Percentiles rank a stretch among this genome's conserved stretches.
Evolutionary conservation across 2,888 invertebrate species (phyloP).

Genomic region (Caenorhabditis zanzibari): DNA sequence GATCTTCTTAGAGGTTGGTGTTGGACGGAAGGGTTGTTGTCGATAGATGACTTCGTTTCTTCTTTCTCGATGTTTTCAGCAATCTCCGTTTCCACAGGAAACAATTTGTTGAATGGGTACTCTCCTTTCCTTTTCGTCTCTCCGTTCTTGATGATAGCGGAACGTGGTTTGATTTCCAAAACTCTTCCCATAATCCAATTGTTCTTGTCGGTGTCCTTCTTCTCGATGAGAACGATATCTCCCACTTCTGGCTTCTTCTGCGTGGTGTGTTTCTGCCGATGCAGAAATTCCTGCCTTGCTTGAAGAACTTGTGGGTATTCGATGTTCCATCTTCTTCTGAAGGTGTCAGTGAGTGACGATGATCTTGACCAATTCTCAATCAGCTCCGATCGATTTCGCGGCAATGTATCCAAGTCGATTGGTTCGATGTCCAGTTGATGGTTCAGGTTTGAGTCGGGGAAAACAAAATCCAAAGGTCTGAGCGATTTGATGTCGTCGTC

Average conservation of each 20-base stretch:
- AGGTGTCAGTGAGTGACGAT: too few relatives aligned
- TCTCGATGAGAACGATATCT: constrained; percentile 14
- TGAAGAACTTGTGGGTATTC: constrained; percentile 45
- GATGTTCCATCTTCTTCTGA: constrained; percentile 2
- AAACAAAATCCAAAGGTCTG: constrained; percentile 27
- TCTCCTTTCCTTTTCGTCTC: neutral
- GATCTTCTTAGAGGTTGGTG: too few relatives aligned
- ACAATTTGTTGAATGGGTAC: constrained; percentile 15
- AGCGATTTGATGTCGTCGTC: constrained; percentile 30
- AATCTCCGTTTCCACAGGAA: constrained; percentile 15
- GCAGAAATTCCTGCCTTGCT: constrained; percentile 1
- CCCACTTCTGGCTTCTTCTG: constrained; percentile 1
- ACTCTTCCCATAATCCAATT: constrained; percentile 4
- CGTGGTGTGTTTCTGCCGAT: neutral
- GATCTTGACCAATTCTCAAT: too few relatives aligned
- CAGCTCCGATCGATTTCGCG: too few relatives aligned
- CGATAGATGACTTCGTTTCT: too few relatives aligned
- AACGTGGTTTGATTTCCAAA: neutral
- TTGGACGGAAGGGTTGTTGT: too few relatives aligned
- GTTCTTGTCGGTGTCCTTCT: neutral
- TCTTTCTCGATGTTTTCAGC: too few relatives aligned
- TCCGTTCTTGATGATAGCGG: constrained; percentile 12
- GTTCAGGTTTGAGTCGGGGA: too few relatives aligned
- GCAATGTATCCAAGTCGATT: too few relatives aligned
- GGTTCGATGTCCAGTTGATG: too few relatives aligned